A percentile compares a stretch with the other conserved stretches of the same genome.
These are phyloP conservation scores for Sylvietta virens DNA, from an alignment of 2,113 vertebrate genomes.

Conservation along the genomic window DNA sequence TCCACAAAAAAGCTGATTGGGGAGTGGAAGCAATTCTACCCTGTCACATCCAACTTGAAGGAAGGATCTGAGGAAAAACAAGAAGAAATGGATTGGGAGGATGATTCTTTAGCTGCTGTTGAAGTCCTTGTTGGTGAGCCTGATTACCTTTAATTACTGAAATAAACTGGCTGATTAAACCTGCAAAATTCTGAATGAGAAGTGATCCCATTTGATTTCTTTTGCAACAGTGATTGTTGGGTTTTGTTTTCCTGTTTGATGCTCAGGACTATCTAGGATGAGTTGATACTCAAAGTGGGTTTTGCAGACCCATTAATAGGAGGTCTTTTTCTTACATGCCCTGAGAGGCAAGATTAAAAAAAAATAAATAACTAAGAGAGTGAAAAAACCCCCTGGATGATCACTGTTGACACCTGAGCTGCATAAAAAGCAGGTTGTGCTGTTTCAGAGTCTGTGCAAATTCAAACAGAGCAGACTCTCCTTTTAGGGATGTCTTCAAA, in stretches of 20 bases:
- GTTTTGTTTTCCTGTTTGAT: background rate
- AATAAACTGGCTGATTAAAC: background rate
- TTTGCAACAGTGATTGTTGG: background rate
- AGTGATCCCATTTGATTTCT: background rate
- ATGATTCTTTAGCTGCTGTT: conserved; percentile 95
- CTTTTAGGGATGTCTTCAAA: conserved; percentile 17
- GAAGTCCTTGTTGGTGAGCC: conserved; percentile 96
- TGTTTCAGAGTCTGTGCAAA: background rate
- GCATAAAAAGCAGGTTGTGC: background rate
- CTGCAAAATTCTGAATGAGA: background rate
- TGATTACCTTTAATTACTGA: background rate
- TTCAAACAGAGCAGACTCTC: background rate
- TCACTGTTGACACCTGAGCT: background rate
- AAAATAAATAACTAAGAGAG: background rate
- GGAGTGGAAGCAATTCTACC: conserved; percentile 99
- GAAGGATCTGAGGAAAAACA: conserved; percentile 85
- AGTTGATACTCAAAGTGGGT: background rate
- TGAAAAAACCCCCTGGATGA: background rate
- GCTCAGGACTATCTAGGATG: background rate
- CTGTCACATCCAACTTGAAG: conserved; percentile 88
- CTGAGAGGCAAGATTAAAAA: background rate
- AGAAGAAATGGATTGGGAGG: conserved; percentile 97
- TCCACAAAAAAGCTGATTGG: conserved; percentile 95
- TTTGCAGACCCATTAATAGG: background rate
- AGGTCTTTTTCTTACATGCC: background rate